These are phyloP conservation scores for Uromys caudimaculatus DNA, from an alignment of 2,797 vertebrate genomes.

Conservation along the genomic window DNA sequence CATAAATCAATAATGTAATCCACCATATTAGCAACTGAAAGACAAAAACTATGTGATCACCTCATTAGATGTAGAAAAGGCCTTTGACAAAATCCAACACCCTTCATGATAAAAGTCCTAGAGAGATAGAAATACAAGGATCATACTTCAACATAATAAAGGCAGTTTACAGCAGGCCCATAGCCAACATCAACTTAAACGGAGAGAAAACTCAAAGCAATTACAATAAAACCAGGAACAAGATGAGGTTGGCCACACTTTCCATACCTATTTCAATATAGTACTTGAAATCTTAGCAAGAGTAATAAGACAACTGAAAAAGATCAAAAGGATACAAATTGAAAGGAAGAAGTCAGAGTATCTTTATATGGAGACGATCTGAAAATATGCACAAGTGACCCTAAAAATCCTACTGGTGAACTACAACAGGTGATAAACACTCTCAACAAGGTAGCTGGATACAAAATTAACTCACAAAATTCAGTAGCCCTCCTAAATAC, in stretches of 20 bases:
- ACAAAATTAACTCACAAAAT: neutral
- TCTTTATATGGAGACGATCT: neutral
- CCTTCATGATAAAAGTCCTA: neutral
- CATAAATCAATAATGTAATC: neutral
- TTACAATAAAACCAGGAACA: neutral
- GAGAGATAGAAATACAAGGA: neutral
- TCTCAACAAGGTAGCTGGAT: neutral
- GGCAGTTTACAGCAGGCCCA: neutral
- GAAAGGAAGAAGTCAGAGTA: neutral
- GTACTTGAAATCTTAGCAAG: neutral
- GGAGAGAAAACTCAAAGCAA: neutral
- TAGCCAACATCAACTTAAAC: neutral
- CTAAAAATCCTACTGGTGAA: neutral
- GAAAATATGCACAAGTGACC: neutral
- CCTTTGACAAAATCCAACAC: neutral
- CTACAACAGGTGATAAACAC: neutral
- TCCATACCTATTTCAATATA: neutral
- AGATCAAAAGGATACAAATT: neutral
- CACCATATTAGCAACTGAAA: neutral
- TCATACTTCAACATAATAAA: neutral
- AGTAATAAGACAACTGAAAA: neutral
- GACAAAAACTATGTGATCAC: neutral
- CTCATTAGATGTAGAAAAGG: neutral
- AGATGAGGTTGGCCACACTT: neutral
- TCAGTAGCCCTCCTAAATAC: neutral